Base-by-base conservation (phyloP, 1,140 invertebrate genomes). In the Lerema accius region DNA sequence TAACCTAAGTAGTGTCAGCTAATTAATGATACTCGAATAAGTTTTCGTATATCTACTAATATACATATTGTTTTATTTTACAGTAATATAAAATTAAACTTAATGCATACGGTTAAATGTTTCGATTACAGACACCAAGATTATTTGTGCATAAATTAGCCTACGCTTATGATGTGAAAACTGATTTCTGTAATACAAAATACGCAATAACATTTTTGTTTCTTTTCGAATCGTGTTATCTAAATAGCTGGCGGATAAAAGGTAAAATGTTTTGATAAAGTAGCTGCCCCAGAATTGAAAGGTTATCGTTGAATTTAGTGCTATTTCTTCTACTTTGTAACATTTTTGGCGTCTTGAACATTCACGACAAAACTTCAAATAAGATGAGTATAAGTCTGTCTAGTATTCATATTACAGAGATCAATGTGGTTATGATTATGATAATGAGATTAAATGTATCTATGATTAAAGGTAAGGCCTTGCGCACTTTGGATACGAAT, bases 91-190 rank as follows among this genome's bases (percentile, higher is more conserved):
- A 19, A 26, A 37, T 42, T 35, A 55, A 28, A 53, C 50, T 26
- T 55, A 42, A 5, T 40, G 11, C 17, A 55, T 55, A 42, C 13
- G 50, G 50, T 26, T 42, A 55, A 26, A 55, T 55, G 50, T 55
- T 55, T 55, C 37, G 37, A 55, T 55, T 55, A 55, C 6, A 55
- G 50, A 55, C 50, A 55, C 37, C 37, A 42, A 55, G 50, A 55
- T 3, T 56, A 64, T 28, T 5, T 3, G 2, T 23, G 19, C n/a
- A n/a, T n/a, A 23, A 23, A 23, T 23, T 28, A 56, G 39, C 7
- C 40, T 16, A 28, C 40, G 40, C 13, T n/a, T 28, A 15, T 1
- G 17, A 51, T 10, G 7, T 1, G 19, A 45, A 16, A 14, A 45
- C 15, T 15, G 9, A 32, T 32, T 32, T 32, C 28, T 32, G 7